Evolutionary conservation across 2,113 vertebrate species (phyloP), one percentile per base, ranked within the genome.

Genomic region (Calyptommatus sinebrachiatus): DNA sequence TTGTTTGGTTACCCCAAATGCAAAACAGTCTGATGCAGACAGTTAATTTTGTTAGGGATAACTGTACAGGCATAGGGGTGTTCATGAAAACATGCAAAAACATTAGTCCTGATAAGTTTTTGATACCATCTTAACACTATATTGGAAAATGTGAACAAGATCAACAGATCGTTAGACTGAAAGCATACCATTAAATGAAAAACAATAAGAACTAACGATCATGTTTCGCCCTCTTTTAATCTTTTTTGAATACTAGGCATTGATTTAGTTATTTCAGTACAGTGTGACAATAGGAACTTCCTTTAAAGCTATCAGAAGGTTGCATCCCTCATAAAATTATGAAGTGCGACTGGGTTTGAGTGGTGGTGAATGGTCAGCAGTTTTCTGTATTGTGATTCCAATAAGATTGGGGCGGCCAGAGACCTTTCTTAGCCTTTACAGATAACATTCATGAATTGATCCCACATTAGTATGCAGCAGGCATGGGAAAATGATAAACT

Each of bases 401-500:
- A 14, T 0, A 73, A 57, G 82, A 10, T 1, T 35, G 67, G 12
- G 82, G 84, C 24, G 31, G 70, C 71, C 71, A 85, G 68, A 85
- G 69, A 82, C 81, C 89, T 91, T 88, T 91, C 85, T 91, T 84
- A 90, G 90, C 90, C 91, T 67, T 69, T 85, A 78, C 91, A 89
- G 95, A 92, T 93, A 93, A 79, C 84, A 87, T 78, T 91, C 86
- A 76, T 81, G 94, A 90, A 89, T 65, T 78, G 94, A 91, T 85
- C 92, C 93, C 85, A 77, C 89, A 94, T 95, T 90, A 95, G 91
- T 95, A 94, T 94, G 95, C 94, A 87, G 91, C 90, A 88, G 80
- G 93, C 91, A 91, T 94, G 93, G 93, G 93, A 94, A 95, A 96
- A 95, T 95, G 94, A 95, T 94, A 95, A 94, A 96, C 94, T 96